Evolutionary conservation across 2,888 invertebrate species (phyloP).

Genomic region (Limnephilus rhombicus): DNA sequence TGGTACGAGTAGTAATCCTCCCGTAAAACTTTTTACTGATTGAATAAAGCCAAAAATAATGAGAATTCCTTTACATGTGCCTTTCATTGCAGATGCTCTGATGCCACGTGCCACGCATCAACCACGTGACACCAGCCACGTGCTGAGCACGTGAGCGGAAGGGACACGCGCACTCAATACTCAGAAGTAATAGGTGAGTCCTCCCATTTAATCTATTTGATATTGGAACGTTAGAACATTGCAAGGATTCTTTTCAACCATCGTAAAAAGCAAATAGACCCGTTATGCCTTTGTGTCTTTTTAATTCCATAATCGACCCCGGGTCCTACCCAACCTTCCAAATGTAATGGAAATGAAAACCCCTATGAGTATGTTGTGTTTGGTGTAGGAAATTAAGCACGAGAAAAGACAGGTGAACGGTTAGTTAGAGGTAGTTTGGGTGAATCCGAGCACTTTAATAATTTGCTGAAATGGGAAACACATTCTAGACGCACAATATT

Average conservation of each 20-base stretch:
- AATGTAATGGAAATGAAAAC: background rate
- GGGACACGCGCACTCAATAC: constrained; percentile 53
- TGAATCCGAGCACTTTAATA: no score
- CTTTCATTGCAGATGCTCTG: constrained; percentile 44
- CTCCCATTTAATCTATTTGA: constrained; percentile 14
- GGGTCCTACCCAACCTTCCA: background rate
- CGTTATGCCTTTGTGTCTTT: background rate
- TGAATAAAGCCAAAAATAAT: background rate
- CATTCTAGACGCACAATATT: background rate
- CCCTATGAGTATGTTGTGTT: background rate
- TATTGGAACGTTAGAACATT: background rate
- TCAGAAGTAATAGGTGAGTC: constrained; percentile 39
- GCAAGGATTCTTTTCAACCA: background rate
- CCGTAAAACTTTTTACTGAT: background rate
- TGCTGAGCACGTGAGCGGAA: constrained; percentile 60
- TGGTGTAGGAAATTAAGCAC: background rate
- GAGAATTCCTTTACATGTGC: constrained; percentile 22
- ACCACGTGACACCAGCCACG: constrained; percentile 51
- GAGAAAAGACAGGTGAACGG: background rate
- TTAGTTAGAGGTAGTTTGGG: background rate
- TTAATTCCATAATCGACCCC: background rate
- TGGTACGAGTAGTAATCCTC: background rate
- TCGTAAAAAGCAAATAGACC: background rate
- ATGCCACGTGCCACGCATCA: constrained; percentile 45
- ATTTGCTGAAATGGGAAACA: background rate